A percentile compares a stretch with the other conserved stretches of the same genome.
Evolutionary conservation across 2,113 vertebrate genomes (phyloP).

Genomic region (Actenoides lindsayi): DNA sequence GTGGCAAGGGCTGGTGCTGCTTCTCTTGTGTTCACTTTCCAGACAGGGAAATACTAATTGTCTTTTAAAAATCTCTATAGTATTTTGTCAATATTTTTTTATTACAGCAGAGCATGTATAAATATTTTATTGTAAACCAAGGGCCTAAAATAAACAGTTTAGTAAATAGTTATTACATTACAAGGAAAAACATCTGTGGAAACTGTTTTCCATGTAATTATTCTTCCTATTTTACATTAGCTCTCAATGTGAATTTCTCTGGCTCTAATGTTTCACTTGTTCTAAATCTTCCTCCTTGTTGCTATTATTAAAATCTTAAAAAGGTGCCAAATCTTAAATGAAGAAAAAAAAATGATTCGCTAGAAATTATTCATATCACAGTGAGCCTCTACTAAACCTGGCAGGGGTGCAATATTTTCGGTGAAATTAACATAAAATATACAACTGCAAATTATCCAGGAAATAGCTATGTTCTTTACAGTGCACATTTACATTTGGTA

Average conservation of each 20-base stretch:
- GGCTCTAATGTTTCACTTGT: constrained; percentile 80
- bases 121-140: constrained; percentile 87
- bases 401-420: constrained; percentile 86
- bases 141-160: constrained; percentile 87
- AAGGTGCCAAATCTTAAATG: constrained; percentile 87
- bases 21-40: neutral
- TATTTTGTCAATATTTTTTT: constrained; percentile 85
- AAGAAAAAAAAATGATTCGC: constrained; percentile 81
- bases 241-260: constrained; percentile 78
- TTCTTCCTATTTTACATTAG: constrained; percentile 83
- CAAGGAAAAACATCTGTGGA: constrained; percentile 84
- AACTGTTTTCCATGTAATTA: constrained; percentile 84
- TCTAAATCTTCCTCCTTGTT: constrained; percentile 85
- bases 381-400: constrained; percentile 84
- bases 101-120: constrained; percentile 78
- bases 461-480: constrained; percentile 84
- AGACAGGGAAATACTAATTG: constrained; percentile 71
- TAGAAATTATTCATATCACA: constrained; percentile 88
- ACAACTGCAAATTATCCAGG: constrained; percentile 87
- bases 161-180: constrained; percentile 87
- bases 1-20: constrained; percentile 1
- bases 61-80: constrained; percentile 79
- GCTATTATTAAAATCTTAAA: constrained; percentile 86
- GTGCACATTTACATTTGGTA: constrained; percentile 76
- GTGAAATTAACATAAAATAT: constrained; percentile 89